phyloP scores from a whole-genome alignment of 2,113 vertebrate genomes.

The Otocyon megalotis region DNA sequence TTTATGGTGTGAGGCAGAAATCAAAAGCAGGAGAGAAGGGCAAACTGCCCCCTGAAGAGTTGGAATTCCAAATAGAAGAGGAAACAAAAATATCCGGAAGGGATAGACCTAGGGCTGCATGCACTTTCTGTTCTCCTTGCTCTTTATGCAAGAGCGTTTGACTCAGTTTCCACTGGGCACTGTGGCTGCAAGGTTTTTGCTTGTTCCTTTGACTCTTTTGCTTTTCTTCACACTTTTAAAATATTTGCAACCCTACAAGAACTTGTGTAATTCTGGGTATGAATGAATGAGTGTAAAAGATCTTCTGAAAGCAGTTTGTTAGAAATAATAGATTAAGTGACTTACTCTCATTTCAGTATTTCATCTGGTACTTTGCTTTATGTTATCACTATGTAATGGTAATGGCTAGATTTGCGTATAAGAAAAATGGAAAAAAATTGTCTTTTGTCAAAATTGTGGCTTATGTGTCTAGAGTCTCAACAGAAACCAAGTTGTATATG shows the following conservation, averaged over 20 bases:
- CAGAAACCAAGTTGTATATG: neutral
- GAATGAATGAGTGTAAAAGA: conserved; percentile 48
- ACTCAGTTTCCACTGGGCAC: conserved; percentile 48
- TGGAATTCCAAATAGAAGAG: conserved; percentile 44
- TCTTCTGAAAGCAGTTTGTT: conserved; percentile 66
- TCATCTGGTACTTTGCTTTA: conserved; percentile 46
- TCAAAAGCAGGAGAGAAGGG: conserved; percentile 10
- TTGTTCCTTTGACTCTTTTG: conserved; percentile 75
- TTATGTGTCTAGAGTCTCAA: neutral
- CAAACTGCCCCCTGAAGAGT: neutral
- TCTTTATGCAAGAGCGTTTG: conserved; percentile 71
- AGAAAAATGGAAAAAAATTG: conserved; percentile 24
- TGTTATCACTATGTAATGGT: neutral
- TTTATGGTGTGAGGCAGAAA: neutral
- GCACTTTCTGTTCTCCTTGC: neutral
- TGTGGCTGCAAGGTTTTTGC: conserved; percentile 67
- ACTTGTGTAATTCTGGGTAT: conserved; percentile 63
- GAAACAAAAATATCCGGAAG: conserved; percentile 11
- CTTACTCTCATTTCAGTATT: conserved; percentile 31
- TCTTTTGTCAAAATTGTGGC: conserved; percentile 35
- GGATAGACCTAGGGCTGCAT: neutral
- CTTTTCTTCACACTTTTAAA: conserved; percentile 74
- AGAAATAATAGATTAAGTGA: conserved; percentile 63
- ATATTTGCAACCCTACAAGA: conserved; percentile 64
- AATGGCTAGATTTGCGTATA: conserved; percentile 15